Evolutionary conservation across 2,113 vertebrate species (phyloP).

Genomic region (Melanerpes formicivorus): DNA sequence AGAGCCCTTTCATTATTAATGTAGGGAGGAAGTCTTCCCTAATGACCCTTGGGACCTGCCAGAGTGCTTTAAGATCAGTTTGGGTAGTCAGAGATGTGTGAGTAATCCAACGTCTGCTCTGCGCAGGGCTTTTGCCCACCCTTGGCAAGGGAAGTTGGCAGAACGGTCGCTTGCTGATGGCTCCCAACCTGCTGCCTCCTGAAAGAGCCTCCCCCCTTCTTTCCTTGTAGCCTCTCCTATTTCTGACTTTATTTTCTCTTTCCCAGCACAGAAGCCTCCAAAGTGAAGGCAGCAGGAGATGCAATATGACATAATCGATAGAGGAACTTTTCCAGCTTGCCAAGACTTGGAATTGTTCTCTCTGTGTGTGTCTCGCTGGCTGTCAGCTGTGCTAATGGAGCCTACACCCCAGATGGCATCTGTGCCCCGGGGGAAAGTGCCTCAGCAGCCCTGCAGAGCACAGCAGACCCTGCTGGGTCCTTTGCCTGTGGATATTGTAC

Average conservation of each 20-base stretch:
- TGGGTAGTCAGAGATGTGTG: slow-evolving; percentile 33
- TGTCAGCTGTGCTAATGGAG: slow-evolving; percentile 79
- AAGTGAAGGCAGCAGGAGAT: slow-evolving; percentile 38
- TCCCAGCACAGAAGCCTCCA: background rate
- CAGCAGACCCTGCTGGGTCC: background rate
- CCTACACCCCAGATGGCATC: slow-evolving; percentile 75
- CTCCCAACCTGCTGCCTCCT: background rate
- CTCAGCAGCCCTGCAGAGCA: slow-evolving; percentile 26
- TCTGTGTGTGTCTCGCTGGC: slow-evolving; percentile 71
- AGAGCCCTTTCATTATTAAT: background rate
- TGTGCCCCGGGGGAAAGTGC: slow-evolving; percentile 15
- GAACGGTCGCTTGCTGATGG: background rate
- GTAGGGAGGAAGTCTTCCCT: background rate
- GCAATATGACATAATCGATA: slow-evolving; percentile 68
- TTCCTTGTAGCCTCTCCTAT: background rate
- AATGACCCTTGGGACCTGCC: slow-evolving; percentile 7
- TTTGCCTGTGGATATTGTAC: background rate
- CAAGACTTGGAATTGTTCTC: slow-evolving; percentile 41
- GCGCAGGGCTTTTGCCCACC: background rate
- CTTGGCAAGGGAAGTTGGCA: slow-evolving; percentile 36
- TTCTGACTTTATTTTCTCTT: background rate
- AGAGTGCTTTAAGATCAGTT: slow-evolving; percentile 50
- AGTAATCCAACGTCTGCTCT: slow-evolving; percentile 32
- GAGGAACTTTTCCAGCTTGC: slow-evolving; percentile 69
- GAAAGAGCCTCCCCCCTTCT: background rate